These are phyloP conservation scores for Conus ventricosus DNA, from an alignment of 1,140 invertebrate genomes.

Conservation along the genomic window DNA sequence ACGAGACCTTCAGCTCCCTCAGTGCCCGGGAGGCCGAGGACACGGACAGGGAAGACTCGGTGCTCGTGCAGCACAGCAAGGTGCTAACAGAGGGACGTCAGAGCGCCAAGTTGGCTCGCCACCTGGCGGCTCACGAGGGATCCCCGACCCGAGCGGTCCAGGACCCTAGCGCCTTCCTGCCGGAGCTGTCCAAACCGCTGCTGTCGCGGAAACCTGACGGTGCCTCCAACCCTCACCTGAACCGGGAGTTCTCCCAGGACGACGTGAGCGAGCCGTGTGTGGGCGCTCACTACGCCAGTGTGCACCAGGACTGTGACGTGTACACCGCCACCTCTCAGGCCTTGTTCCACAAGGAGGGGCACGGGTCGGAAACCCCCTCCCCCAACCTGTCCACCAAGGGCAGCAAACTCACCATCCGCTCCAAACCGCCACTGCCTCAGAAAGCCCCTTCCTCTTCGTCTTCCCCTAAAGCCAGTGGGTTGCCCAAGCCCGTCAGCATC, in stretches of 20 bases:
- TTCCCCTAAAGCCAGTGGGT: slow-evolving; percentile 41
- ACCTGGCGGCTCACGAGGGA: slow-evolving; percentile 16
- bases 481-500: slow-evolving; percentile 29
- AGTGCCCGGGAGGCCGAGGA: slow-evolving; percentile 46
- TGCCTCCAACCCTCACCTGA: slow-evolving; percentile 90
- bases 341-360: slow-evolving; percentile 19
- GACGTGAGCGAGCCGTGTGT: neutral
- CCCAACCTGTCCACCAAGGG: slow-evolving; percentile 19
- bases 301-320: slow-evolving; percentile 25
- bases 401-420: slow-evolving; percentile 33
- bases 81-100: slow-evolving; percentile 42
- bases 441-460: slow-evolving; percentile 58
- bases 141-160: neutral
- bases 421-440: slow-evolving; percentile 46
- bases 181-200: slow-evolving; percentile 48
- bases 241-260: slow-evolving; percentile 54
- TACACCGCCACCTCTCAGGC: slow-evolving; percentile 8
- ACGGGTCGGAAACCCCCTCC: slow-evolving; percentile 18
- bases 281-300: slow-evolving; percentile 5
- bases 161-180: slow-evolving; percentile 19
- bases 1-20: slow-evolving; percentile 69
- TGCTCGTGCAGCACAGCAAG: slow-evolving; percentile 43
- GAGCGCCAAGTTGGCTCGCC: slow-evolving; percentile 36
- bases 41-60: slow-evolving; percentile 41
- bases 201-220: slow-evolving; percentile 86